Percentiles rank a stretch among this genome's conserved stretches.
Evolutionary conservation across 1,140 invertebrate genomes (phyloP).

Genomic region (Cotesia glomerata): DNA sequence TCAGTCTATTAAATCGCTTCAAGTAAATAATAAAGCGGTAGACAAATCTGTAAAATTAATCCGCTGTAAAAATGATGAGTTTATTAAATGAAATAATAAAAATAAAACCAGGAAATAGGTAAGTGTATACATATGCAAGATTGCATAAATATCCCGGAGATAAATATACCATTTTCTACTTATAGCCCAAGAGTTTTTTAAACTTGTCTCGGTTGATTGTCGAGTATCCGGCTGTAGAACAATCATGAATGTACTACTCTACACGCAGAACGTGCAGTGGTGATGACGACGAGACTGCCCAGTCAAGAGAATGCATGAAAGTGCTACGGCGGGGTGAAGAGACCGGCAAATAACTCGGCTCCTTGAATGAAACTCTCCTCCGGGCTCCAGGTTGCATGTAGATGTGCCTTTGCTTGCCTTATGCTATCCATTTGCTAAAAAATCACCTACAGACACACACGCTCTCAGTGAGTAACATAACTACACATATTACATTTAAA

Average conservation of each 20-base stretch:
- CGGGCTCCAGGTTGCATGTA: conserved; percentile 1
- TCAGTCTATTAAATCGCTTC: too few species aligned
- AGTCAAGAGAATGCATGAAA: neutral
- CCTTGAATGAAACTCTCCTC: conserved; percentile 32
- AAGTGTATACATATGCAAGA: too few species aligned
- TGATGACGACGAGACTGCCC: neutral
- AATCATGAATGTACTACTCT: conserved; percentile 12
- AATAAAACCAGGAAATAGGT: neutral
- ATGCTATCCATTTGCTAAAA: conserved; percentile 2
- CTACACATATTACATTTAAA: too few species aligned
- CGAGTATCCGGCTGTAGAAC: neutral
- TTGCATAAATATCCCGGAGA: neutral
- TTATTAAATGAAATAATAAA: neutral
- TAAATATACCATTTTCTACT: conserved; percentile 6
- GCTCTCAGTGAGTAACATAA: too few species aligned
- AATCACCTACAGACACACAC: neutral
- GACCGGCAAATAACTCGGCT: neutral
- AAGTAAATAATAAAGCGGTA: too few species aligned
- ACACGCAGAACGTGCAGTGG: neutral
- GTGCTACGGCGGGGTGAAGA: neutral
- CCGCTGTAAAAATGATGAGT: too few species aligned
- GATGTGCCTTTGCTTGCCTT: conserved; percentile 4
- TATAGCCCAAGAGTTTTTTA: neutral
- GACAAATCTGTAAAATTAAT: too few species aligned
- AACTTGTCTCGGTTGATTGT: neutral